A percentile compares a stretch with the other conserved stretches of the same genome.
These are phyloP conservation scores for Megathymus violae DNA, from an alignment of 1,140 invertebrate genomes.

Conservation along the genomic window DNA sequence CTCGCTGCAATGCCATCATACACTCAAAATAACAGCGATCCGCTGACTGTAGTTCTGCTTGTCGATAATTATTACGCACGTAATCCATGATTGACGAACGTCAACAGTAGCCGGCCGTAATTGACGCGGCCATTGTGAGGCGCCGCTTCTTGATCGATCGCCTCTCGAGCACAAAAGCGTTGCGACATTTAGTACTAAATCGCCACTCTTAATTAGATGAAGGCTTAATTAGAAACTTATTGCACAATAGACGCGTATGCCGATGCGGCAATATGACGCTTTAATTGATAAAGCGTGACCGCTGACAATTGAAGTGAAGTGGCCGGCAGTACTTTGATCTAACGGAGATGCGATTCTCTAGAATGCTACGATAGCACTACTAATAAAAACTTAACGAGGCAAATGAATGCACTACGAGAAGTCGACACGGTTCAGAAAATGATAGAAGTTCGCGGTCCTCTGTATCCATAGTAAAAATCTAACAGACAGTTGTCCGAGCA, in stretches of 20 bases:
- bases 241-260: constrained; percentile 27
- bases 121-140: constrained; percentile 62
- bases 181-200: constrained; percentile 56
- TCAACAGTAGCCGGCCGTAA: constrained; percentile 69
- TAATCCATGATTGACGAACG: constrained; percentile 75
- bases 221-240: constrained; percentile 58
- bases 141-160: constrained; percentile 60
- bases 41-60: constrained; percentile 58
- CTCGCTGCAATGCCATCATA: constrained; percentile 36
- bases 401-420: too few species aligned
- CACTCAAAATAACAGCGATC: constrained; percentile 37
- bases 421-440: background rate
- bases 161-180: constrained; percentile 39
- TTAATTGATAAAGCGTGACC: constrained; percentile 40
- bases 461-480: constrained; percentile 6
- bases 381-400: too few species aligned
- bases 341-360: background rate
- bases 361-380: too few species aligned
- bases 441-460: background rate
- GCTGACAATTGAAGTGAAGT: constrained; percentile 1
- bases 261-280: constrained; percentile 5
- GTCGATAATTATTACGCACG: constrained; percentile 76
- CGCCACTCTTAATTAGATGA: constrained; percentile 61
- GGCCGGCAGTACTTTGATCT: too few species aligned
- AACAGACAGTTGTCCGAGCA: background rate